Evolutionary conservation across 1,140 invertebrate species (phyloP), one percentile per base, ranked within the genome.

Genomic region (Gryllus bimaculatus): DNA sequence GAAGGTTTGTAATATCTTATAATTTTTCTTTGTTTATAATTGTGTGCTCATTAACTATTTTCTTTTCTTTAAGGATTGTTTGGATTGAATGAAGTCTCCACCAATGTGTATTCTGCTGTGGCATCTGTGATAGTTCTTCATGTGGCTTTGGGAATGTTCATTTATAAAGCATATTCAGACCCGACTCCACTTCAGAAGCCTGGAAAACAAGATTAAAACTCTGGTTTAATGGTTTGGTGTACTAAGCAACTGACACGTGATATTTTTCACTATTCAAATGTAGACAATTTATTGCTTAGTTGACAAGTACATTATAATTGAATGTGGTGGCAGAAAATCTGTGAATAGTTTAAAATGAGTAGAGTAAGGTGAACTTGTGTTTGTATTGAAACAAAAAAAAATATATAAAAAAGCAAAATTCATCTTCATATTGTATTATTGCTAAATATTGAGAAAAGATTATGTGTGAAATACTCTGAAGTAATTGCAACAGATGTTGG

Each of bases 51-150:
- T 13, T 66, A 66, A 66, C 18, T 3, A 66, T 66, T 66, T 66
- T 18, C 7, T 2, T 13, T 18, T 66, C 10, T 66, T 66, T 18
- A 1, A 66, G 54, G 54, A 0, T 2, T 66, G 73, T 83, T 90
- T 18, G 86, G 87, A 10, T 81, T 93, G 77, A 88, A 89, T 76
- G 87, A 88, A 54, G 85, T 93, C 73, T 85, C 88, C 18, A 92
- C 91, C 80, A 94, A 93, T 85, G 91, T 94, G 74, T 93, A 91
- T 83, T 90, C 93, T 18, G 93, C 93, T 74, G 89, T 92, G 26
- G 88, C 90, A 78, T 90, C 93, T 7, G 89, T 95, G 10, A 81
- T 93, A 5, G 89, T 92, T 15, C 84, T 95, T 73, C 93, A 95
- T 83, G 81, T 93, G 74, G 92, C 92, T 10, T 82, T 94, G 66